These are phyloP conservation scores for Hepsetus odoe DNA, from an alignment of 2,113 vertebrate species.

Conservation along the genomic window DNA sequence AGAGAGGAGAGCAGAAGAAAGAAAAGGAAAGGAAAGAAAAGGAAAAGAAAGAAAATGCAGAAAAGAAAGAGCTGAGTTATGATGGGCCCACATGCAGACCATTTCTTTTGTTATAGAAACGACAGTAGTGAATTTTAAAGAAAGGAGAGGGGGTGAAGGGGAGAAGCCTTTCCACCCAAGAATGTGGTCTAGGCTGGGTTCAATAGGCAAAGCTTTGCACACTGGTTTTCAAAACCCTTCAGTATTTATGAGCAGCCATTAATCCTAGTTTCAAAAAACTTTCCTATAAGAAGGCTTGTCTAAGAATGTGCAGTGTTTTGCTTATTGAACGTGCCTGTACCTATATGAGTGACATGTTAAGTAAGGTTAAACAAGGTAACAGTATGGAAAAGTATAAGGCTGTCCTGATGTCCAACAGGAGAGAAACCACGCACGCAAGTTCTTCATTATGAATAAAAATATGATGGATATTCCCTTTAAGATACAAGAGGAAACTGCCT, in stretches of 20 bases:
- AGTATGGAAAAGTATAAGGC: slow-evolving; percentile 41
- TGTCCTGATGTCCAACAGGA: slow-evolving; percentile 27
- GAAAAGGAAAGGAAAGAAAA: slow-evolving; percentile 77
- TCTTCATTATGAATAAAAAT: neutral
- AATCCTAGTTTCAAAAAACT: neutral
- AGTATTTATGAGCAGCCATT: neutral
- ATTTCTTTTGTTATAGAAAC: slow-evolving; percentile 44
- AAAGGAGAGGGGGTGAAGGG: slow-evolving; percentile 33
- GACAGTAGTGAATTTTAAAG: slow-evolving; percentile 45
- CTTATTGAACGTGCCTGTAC: slow-evolving; percentile 56
- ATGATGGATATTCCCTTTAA: neutral
- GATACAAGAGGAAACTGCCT: neutral
- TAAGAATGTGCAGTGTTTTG: slow-evolving; percentile 37
- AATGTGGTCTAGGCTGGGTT: slow-evolving; percentile 56
- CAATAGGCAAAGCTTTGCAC: slow-evolving; percentile 58
- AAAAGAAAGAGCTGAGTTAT: slow-evolving; percentile 65
- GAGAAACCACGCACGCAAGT: slow-evolving; percentile 35
- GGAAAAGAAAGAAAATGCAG: slow-evolving; percentile 44
- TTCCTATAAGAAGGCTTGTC: neutral
- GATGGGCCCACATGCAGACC: slow-evolving; percentile 79
- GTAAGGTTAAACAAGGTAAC: slow-evolving; percentile 36
- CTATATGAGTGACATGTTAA: slow-evolving; percentile 47
- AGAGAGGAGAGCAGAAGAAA: slow-evolving; percentile 72
- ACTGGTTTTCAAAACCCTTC: slow-evolving; percentile 37
- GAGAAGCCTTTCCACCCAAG: slow-evolving; percentile 24